Percentiles rank a stretch among this genome's conserved stretches.
Conservation (phyloP, 2,113 vertebrate genomes). For the Heterochromis multidens region DNA sequence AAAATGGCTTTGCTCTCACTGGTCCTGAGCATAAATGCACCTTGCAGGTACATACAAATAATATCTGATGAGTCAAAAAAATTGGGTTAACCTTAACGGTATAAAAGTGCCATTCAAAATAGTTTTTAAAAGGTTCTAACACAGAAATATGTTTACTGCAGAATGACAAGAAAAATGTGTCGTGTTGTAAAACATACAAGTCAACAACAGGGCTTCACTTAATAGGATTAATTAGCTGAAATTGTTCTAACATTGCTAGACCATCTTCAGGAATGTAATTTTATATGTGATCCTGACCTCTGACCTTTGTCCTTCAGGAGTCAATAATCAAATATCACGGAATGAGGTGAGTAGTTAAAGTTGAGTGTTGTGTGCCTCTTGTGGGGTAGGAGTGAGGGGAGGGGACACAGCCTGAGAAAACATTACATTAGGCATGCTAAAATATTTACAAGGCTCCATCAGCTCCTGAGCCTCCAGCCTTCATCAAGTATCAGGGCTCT, state of each 20-base stretch:
- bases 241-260: neutral
- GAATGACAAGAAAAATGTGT: neutral
- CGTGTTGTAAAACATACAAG: no score
- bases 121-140: neutral
- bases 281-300: slow-evolving; percentile 10
- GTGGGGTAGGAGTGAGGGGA: neutral
- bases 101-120: neutral
- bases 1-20: neutral
- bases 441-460: slow-evolving; percentile 55
- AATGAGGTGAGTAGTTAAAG: slow-evolving; percentile 13
- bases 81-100: no score
- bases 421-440: slow-evolving; percentile 45
- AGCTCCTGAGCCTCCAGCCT: slow-evolving; percentile 27
- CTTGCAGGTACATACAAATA: neutral
- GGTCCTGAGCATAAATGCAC: neutral
- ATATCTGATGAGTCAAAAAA: neutral
- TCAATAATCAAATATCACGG: slow-evolving; percentile 12
- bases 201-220: no score
- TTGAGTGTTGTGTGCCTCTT: neutral
- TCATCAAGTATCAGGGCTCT: slow-evolving; percentile 27
- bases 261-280: neutral
- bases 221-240: neutral
- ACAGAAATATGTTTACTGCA: neutral
- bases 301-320: neutral
- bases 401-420: slow-evolving; percentile 21